A percentile compares a stretch with the other conserved stretches of the same genome.
Evolutionary conservation across 2,113 vertebrate species (phyloP).

Genomic region (Sinosuthora webbiana): DNA sequence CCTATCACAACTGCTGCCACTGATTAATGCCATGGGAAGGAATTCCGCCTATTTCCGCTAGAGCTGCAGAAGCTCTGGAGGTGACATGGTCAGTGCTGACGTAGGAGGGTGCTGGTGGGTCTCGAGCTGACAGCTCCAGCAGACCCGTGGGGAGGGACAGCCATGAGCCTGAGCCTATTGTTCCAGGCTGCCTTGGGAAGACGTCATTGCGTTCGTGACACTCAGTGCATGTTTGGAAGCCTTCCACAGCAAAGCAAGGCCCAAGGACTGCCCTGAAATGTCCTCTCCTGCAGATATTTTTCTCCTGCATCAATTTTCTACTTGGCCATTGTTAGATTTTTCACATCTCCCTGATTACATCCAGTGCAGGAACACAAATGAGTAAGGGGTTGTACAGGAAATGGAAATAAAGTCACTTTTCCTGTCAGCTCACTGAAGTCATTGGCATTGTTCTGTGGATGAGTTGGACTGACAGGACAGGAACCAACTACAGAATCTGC

Average conservation of each 20-base stretch:
- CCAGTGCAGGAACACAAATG: not conserved
- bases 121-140: not conserved
- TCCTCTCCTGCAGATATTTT: not conserved
- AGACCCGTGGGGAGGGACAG: not conserved
- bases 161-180: not conserved
- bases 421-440: slow-evolving; percentile 9
- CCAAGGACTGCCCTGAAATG: not conserved
- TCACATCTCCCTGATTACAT: not conserved
- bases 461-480: slow-evolving; percentile 7
- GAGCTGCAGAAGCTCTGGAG: not conserved
- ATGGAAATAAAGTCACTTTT: slow-evolving; percentile 51
- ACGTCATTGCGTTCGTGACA: not conserved
- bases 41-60: not conserved
- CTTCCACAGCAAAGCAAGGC: not conserved
- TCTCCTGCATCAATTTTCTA: not conserved
- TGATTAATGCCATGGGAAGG: not conserved
- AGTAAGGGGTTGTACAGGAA: slow-evolving; percentile 20
- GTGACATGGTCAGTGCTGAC: not conserved
- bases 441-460: slow-evolving; percentile 18
- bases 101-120: not conserved
- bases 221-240: not conserved
- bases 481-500: not conserved
- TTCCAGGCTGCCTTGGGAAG: not conserved
- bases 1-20: fast-evolving
- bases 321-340: not conserved